A percentile compares a stretch with the other conserved stretches of the same genome.
Evolutionary conservation across 2,888 invertebrate genomes (phyloP).

Genomic region (Agonum fuliginosum): DNA sequence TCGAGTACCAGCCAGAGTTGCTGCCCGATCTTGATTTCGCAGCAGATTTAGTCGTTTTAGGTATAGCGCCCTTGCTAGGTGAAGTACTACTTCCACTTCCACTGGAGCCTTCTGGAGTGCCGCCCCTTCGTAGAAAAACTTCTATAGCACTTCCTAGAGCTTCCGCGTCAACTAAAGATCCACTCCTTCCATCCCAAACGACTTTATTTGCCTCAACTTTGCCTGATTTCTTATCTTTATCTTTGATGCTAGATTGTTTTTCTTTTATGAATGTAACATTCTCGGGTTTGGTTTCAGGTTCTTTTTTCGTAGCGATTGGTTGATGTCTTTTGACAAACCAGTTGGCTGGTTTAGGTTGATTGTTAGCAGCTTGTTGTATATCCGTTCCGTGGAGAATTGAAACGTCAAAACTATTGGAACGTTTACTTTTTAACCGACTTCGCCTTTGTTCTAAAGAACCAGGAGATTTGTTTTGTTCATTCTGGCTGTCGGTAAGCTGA

Average conservation of each 20-base stretch:
- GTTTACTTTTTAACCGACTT: conserved; percentile 79
- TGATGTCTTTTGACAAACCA: conserved; percentile 89
- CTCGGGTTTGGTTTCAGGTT: conserved; percentile 71
- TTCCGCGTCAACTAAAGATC: conserved; percentile 87
- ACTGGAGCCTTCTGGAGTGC: conserved; percentile 72
- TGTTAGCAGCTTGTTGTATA: conserved; percentile 67
- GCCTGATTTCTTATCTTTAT: conserved; percentile 66
- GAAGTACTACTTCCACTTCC: conserved; percentile 65
- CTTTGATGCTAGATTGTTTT: conserved; percentile 67
- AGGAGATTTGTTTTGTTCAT: conserved; percentile 60
- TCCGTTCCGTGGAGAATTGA: conserved; percentile 79
- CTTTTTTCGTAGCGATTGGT: conserved; percentile 79
- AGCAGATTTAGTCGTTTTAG: conserved; percentile 59
- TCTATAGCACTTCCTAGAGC: conserved; percentile 89
- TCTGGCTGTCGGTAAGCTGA: conserved; percentile 69
- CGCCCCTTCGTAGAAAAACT: conserved; percentile 82
- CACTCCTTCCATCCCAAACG: conserved; percentile 85
- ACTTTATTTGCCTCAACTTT: conserved; percentile 74
- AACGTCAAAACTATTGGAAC: conserved; percentile 90
- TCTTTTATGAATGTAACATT: conserved; percentile 79
- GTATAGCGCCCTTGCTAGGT: conserved; percentile 60
- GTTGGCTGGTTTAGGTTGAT: conserved; percentile 75
- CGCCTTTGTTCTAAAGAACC: conserved; percentile 74
- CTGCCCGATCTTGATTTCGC: conserved; percentile 64
- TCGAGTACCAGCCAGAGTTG: conserved; percentile 76